Base-by-base conservation (phyloP, 1,140 invertebrate genomes). In the Drosophila ercepeae region DNA sequence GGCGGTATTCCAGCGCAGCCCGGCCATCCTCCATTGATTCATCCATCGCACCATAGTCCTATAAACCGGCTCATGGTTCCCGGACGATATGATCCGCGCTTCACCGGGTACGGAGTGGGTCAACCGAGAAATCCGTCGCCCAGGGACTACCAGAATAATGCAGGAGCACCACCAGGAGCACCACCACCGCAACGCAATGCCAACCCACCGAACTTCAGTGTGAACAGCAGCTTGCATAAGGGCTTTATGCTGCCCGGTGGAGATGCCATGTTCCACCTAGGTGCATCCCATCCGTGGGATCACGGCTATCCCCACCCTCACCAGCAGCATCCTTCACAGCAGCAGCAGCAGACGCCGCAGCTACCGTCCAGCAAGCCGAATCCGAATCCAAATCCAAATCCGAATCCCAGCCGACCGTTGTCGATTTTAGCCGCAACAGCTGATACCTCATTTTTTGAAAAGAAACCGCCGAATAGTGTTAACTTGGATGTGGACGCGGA, bases 401-500 rank as follows among this genome's bases (percentile, higher is more conserved):
- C 60, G 46, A 88, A 61, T 49, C 69, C 69, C 64, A 71, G 65
- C 72, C 82, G 83, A 55, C 36, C 58, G 70, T 68, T 78, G 69
- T 71, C 82, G 32, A 88, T 82, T 84, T 65, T 78, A 78, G 42
- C 79, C 64, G 59, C 75, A 86, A 84, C 75, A 86, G 76, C 81
- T 78, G 83, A 88, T 88, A 88, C 82, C 82, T 88, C 82, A 88
- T 83, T 88, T 89, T 88, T 71, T 59, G 82, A 89, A 88, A 88
- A 89, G 83, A 88, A 88, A 88, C 82, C 82, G 74, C 82, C 82
- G 82, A 83, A 68, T 78, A 82, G 69, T 75, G 73, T 86, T 88
- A 88, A 74, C 44, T 57, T 88, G 39, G 73, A 79, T 11, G 44
- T 76, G 61, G 81, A 60, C 13, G 29, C 59, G 49, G 75, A 46